Evolutionary conservation across 2,797 vertebrate genomes (phyloP), one percentile per base, ranked within the genome.

Genomic region (Taenioides sp.): DNA sequence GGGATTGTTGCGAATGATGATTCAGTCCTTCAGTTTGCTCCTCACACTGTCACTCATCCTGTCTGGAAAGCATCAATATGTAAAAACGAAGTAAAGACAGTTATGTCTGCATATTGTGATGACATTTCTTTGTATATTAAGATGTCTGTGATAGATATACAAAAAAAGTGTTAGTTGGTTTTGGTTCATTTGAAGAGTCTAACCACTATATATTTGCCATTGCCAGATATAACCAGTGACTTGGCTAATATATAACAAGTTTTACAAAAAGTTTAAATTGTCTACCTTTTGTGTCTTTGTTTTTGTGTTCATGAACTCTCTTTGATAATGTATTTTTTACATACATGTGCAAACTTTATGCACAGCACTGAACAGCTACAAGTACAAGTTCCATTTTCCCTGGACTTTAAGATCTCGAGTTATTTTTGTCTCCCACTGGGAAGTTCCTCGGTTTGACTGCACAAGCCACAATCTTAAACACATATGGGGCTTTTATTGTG

Each of bases 401-500:
- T 1, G 3, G 1, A 49, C 47, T 72, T 17, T 0, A 1, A 65
- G 58, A 70, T 52, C 54, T 69, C 47, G 18, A 65, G 10, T 79
- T 79, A 64, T 66, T 77, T 78, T 72, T 66, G 49, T 55, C 31
- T 25, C 54, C 34, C 54, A 43, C 9, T 57, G 64, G 72, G 59
- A 79, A 78, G 62, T 70, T 75, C 71, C 70, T 68, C 7, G 14
- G 63, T 73, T 61, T 65, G 49, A 63, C 27, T 73, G 43, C 28
- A 74, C 18, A 62, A 62, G 18, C 58, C 16, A 5, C 22, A 14
- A 28, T n/a, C 10, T 17, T 65, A 68, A 64, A 0, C 34, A 7
- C 16, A 52, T 18, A 58, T 62, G 69, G 92, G 78, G 93, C 94
- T 94, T 92, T 96, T 97, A 96, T 93, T 95, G 83, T 96, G 95